A percentile compares a stretch with the other conserved stretches of the same genome.
Evolutionary conservation across 2,888 invertebrate species (phyloP).

Genomic region (Sesia apiformis): DNA sequence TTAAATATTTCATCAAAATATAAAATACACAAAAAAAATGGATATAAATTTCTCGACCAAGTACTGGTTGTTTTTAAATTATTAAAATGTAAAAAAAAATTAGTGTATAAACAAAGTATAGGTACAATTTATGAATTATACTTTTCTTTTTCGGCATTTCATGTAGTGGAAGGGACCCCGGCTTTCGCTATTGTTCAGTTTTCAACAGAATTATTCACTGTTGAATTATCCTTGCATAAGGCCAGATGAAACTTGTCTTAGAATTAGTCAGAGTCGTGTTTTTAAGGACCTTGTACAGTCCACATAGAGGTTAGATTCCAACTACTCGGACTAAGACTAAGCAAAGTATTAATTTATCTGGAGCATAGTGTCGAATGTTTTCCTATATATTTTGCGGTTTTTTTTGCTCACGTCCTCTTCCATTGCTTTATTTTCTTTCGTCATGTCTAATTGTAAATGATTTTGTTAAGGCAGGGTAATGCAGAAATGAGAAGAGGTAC

Average conservation of each 20-base stretch:
- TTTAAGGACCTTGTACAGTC: too few species aligned
- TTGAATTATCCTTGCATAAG: too few species aligned
- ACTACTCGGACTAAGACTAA: too few species aligned
- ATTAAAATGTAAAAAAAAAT: constrained; percentile 75
- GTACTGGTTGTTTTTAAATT: constrained; percentile 75
- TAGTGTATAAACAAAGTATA: constrained; percentile 73
- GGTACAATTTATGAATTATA: constrained; percentile 75
- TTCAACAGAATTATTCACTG: too few species aligned
- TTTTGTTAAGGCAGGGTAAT: constrained; percentile 73
- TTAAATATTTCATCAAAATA: constrained; percentile 75
- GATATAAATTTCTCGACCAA: constrained; percentile 74
- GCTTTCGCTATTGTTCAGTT: too few species aligned
- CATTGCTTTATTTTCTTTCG: constrained; percentile 65
- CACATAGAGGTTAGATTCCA: too few species aligned
- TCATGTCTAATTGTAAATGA: constrained; percentile 66
- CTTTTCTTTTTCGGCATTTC: constrained; percentile 70
- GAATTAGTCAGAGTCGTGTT: too few species aligned
- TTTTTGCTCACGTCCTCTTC: constrained; percentile 69
- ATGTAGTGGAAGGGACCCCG: constrained; percentile 53
- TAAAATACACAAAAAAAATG: constrained; percentile 75
- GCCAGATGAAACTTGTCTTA: too few species aligned
- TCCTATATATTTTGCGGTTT: constrained; percentile 59
- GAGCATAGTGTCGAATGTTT: constrained; percentile 40
- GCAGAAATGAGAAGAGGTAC: constrained; percentile 71
- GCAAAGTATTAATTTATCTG: too few species aligned